Conservation (phyloP, 2,888 invertebrate species). For the Himalopsyche tibetana region DNA sequence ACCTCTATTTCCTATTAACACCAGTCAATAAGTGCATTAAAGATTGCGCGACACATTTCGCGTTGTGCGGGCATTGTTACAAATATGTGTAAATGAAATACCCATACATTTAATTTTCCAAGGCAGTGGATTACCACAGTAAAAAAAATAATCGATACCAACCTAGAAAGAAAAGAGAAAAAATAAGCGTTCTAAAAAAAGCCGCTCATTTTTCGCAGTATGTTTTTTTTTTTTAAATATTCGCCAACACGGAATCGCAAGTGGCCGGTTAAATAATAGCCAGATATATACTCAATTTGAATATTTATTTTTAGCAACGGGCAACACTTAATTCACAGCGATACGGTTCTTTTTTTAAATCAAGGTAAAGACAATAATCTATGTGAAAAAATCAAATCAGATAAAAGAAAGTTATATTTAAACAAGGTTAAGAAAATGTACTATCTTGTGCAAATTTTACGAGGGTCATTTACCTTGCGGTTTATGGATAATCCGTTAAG, state of each 20-base stretch:
- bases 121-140: conserved; percentile 8
- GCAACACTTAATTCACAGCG: not conserved
- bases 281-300: not conserved
- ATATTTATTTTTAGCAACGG: not conserved
- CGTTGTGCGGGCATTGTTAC: no score
- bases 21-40: no score
- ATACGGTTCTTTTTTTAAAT: conserved; percentile 3
- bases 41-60: no score
- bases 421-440: no score
- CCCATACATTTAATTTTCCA: not conserved
- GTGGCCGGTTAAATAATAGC: not conserved
- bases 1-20: no score
- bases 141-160: conserved; percentile 19
- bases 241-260: conserved; percentile 12
- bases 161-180: not conserved
- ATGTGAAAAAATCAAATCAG: no score
- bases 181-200: conserved; percentile 7
- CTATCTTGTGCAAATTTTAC: no score
- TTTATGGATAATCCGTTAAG: no score
- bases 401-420: no score
- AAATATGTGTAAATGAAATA: no score
- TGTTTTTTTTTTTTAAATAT: not conserved
- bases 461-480: no score
- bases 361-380: not conserved
- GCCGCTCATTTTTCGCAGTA: conserved; percentile 7